Conservation (phyloP, 2,797 vertebrate species). For the Tapirus indicus region DNA sequence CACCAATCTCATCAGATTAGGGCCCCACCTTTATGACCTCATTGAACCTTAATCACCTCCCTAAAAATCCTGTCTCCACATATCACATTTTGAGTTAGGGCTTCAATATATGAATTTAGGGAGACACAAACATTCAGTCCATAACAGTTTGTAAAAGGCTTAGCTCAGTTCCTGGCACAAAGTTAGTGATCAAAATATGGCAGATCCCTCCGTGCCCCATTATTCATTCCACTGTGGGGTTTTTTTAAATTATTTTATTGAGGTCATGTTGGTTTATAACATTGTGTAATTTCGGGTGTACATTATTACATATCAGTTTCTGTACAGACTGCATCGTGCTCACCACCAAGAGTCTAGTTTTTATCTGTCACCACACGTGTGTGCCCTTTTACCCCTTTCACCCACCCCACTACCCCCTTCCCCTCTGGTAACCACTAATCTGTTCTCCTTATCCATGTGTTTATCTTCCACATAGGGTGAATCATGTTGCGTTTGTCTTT, state of each 20-base stretch:
- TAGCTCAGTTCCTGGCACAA: neutral
- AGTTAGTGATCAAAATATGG: neutral
- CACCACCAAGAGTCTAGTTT: too few species aligned
- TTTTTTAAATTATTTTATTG: neutral
- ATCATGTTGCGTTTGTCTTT: too few species aligned
- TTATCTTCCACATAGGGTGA: too few species aligned
- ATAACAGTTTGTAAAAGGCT: neutral
- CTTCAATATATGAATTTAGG: neutral
- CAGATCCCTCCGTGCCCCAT: neutral
- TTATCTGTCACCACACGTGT: too few species aligned
- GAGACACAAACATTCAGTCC: neutral
- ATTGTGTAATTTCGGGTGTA: too few species aligned
- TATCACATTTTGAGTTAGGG: neutral
- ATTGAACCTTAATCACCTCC: neutral
- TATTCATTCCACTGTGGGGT: neutral
- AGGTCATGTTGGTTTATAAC: too few species aligned
- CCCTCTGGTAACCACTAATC: too few species aligned
- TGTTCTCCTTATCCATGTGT: too few species aligned
- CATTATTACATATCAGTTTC: too few species aligned
- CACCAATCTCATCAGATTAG: neutral
- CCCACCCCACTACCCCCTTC: too few species aligned
- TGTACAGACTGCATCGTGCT: too few species aligned
- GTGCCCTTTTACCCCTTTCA: too few species aligned
- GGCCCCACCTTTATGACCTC: neutral
- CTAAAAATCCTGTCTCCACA: neutral